Evolutionary conservation across 2,888 invertebrate genomes (phyloP).

Genomic region (Aphidius colemani): DNA sequence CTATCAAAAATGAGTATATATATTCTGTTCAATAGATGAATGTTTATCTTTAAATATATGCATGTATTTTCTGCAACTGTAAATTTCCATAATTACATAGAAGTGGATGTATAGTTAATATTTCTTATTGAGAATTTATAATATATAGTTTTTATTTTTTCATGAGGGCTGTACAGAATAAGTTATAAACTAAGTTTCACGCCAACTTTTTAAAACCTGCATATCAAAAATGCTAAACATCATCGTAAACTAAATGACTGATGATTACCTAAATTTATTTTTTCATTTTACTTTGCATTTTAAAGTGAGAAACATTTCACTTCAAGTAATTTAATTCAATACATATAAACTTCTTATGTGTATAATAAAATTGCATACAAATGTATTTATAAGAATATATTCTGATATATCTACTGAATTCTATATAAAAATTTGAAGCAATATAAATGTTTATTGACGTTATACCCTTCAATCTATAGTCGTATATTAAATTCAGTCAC

Average conservation of each 20-base stretch:
- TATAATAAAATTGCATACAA: no score
- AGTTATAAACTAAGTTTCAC: no score
- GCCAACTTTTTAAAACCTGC: no score
- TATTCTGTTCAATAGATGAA: background rate
- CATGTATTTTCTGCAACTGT: slow-evolving; percentile 6
- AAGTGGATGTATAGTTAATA: slow-evolving; percentile 33
- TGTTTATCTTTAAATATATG: no score
- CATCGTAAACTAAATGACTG: background rate
- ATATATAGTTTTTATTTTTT: slow-evolving; percentile 32
- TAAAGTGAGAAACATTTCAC: background rate
- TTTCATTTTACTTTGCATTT: background rate
- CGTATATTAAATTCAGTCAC: background rate
- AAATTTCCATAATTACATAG: slow-evolving; percentile 47
- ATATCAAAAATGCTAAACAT: background rate
- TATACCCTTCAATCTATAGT: slow-evolving; percentile 3
- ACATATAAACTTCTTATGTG: no score
- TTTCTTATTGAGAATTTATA: slow-evolving; percentile 46
- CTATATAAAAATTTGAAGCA: no score
- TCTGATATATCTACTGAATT: no score
- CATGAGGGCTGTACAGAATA: slow-evolving; percentile 27
- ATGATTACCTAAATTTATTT: background rate
- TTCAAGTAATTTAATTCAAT: background rate
- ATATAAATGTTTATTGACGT: slow-evolving; percentile 14
- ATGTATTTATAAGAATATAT: no score
- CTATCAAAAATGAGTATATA: slow-evolving; percentile 6